These are phyloP conservation scores for Drosophila subsilvestris DNA, from an alignment of 2,888 invertebrate species.

Conservation along the genomic window DNA sequence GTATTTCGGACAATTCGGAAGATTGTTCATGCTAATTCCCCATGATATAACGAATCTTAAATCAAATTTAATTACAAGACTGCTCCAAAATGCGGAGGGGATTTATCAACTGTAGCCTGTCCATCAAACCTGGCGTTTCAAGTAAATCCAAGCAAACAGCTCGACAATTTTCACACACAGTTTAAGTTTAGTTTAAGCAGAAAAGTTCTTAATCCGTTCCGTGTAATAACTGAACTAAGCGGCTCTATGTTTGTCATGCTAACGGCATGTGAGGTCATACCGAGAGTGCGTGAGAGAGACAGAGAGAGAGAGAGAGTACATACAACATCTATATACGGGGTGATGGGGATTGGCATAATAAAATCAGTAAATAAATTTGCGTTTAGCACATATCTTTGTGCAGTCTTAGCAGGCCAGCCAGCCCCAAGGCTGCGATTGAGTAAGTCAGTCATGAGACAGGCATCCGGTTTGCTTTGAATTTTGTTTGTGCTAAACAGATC, in stretches of 20 bases:
- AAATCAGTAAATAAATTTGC: constrained; percentile 60
- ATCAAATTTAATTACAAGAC: constrained; percentile 24
- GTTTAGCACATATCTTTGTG: constrained; percentile 66
- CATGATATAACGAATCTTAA: constrained; percentile 47
- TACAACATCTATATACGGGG: constrained; percentile 1
- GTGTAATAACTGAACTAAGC: constrained; percentile 53
- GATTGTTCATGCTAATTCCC: constrained; percentile 26
- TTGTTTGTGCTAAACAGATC: constrained; percentile 65
- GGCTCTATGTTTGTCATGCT: constrained; percentile 50
- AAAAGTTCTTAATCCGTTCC: constrained; percentile 53
- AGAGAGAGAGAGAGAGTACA: background rate
- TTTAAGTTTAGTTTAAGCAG: constrained; percentile 11
- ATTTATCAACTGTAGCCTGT: constrained; percentile 24
- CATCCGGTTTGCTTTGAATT: constrained; percentile 58
- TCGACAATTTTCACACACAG: constrained; percentile 36
- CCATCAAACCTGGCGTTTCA: constrained; percentile 17
- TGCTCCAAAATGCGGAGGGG: constrained; percentile 29
- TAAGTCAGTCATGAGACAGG: constrained; percentile 32
- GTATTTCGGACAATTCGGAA: constrained; percentile 10
- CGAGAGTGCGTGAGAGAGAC: constrained; percentile 15
- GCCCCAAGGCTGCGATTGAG: constrained; percentile 55
- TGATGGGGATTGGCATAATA: constrained; percentile 45
- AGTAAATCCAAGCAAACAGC: constrained; percentile 7
- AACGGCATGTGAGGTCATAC: constrained; percentile 70
- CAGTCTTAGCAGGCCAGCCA: constrained; percentile 32